Evolutionary conservation across 2,113 vertebrate species (phyloP), one percentile per base, ranked within the genome.

Genomic region (Lepus europaeus): DNA sequence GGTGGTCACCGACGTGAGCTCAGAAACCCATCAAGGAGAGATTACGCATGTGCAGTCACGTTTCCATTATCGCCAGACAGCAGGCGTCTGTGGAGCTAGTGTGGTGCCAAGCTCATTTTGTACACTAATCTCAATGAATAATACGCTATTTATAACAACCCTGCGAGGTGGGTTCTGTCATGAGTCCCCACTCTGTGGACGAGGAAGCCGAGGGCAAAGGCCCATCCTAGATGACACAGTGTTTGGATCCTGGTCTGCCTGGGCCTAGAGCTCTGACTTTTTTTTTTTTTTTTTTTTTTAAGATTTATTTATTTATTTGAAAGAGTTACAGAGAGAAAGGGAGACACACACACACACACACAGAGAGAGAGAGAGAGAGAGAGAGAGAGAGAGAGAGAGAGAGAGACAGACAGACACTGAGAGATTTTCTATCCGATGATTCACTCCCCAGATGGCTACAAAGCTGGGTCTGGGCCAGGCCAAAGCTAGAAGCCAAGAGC

Each of bases 121-220:
- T 31, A 9, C 14, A 49, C 49, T 83, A 14, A 45, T 87, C 79
- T 95, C 83, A 76, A 2, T 51, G 49, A 45, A n/a, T 70, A 72
- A 66, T 64, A 1, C 22, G 13, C 33, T 90, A 6, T 89, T 94
- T 78, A 51, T 51, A 87, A 10, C 36, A 85, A 8, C 11, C 22
- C 53, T 96, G 33, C 68, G 59, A 66, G 39, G 77, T 61, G 53
- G 33, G 14, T 22, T 27, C 25, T 77, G 2, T 73, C 69, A 7
- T 69, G 70, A 77, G 56, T 69, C n/a, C 19, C 64, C 2, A 12
- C 33, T 27, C 53, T 56, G 45, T 84, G 68, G n/a, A 22, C 68
- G 79, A 91, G 64, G 51, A 90, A 84, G 76, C 11, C 29, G 36
- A 86, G 66, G 69, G 77, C 39, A 91, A 87, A 73, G 90, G 87